These are phyloP conservation scores for Silurus meridionalis DNA, from an alignment of 2,113 vertebrate genomes.

Conservation along the genomic window DNA sequence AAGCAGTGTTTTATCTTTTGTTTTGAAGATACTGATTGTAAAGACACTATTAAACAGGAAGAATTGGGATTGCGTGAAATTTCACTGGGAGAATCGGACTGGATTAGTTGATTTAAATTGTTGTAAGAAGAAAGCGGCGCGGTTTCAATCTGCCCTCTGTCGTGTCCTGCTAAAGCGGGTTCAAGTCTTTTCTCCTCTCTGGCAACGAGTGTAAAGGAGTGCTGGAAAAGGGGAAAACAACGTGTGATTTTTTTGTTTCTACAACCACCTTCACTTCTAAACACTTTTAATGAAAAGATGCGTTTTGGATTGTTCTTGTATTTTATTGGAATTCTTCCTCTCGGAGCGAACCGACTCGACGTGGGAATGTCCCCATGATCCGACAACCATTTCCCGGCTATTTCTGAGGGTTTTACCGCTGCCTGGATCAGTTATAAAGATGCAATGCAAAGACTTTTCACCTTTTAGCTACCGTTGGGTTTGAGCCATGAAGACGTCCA, in stretches of 20 bases:
- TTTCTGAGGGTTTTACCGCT: constrained; percentile 30
- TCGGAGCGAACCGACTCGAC: not conserved
- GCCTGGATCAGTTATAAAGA: constrained; percentile 29
- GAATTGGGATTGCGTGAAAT: not conserved
- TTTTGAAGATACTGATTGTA: not conserved
- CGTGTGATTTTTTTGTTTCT: not conserved
- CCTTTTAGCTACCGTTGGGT: constrained; percentile 10
- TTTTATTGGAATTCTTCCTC: too few relatives aligned
- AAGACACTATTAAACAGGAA: not conserved
- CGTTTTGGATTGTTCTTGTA: not conserved
- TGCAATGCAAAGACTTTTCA: not conserved
- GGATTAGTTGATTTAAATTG: constrained; percentile 31
- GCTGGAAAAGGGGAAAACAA: constrained; percentile 3
- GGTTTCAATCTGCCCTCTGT: constrained; percentile 71
- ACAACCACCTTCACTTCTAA: not conserved
- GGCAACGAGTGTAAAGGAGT: not conserved
- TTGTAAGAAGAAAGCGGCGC: constrained; percentile 58
- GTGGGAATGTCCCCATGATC: constrained; percentile 15
- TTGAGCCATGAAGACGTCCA: constrained; percentile 1
- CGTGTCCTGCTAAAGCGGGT: constrained; percentile 56
- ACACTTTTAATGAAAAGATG: not conserved
- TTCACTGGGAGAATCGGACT: constrained; percentile 11
- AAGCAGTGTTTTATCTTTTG: not conserved
- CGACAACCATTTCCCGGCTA: not conserved
- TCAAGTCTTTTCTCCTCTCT: constrained; percentile 63